A percentile compares a stretch with the other conserved stretches of the same genome.
Evolutionary conservation across 2,888 invertebrate species (phyloP).

Genomic region (Meteorus colon): DNA sequence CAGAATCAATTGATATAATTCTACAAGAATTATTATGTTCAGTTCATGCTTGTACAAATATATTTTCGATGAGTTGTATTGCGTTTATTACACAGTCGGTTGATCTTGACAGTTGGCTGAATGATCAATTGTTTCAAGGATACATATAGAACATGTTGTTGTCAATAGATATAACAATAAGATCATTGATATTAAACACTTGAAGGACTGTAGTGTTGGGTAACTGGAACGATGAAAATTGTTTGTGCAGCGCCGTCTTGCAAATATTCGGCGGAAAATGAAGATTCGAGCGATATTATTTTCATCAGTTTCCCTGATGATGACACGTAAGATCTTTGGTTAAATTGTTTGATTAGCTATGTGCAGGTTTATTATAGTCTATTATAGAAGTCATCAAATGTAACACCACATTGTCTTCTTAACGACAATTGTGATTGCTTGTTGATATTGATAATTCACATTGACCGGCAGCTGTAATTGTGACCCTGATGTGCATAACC

Average conservation of each 20-base stretch:
- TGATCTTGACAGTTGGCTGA: neutral
- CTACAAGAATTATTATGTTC: neutral
- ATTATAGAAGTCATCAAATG: neutral
- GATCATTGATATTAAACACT: neutral
- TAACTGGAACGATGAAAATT: slow-evolving; percentile 49
- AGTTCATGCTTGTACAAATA: neutral
- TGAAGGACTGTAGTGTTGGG: neutral
- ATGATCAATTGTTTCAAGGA: neutral
- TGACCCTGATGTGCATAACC: neutral
- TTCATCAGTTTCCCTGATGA: slow-evolving; percentile 60
- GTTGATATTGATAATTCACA: slow-evolving; percentile 21
- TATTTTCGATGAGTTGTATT: neutral
- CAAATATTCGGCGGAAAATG: slow-evolving; percentile 57
- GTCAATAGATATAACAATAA: too few species aligned
- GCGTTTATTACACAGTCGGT: neutral
- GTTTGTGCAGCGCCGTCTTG: slow-evolving; percentile 56
- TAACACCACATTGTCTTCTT: neutral
- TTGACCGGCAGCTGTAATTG: neutral
- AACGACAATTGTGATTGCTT: neutral
- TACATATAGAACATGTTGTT: neutral
- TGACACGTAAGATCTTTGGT: slow-evolving; percentile 53
- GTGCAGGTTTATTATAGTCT: neutral
- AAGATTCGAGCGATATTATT: slow-evolving; percentile 55
- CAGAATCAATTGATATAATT: neutral
- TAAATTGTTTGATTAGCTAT: neutral